Evolutionary conservation across 37 sponge, comb jelly and placozoan species (phyloP), one percentile per base, ranked within the genome.

Genomic region (Petrosia ficiformis): DNA sequence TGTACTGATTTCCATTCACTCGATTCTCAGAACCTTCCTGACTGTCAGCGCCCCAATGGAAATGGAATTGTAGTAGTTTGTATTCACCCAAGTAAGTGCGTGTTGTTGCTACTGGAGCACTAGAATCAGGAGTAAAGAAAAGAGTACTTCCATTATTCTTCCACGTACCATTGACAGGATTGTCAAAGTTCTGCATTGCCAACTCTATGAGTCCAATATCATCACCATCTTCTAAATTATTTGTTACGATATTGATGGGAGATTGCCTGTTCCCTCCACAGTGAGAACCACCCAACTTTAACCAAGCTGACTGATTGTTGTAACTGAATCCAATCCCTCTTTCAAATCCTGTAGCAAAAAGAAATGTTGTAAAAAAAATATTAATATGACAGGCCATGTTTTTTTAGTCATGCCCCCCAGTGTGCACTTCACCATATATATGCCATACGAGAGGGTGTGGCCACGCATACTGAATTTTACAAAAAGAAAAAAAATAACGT

Each of bases 231-330:
- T 16, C 28, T 31, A 48, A 70, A 24, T 75, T 3, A 1, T 16
- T 56, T 2, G 75, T 44, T 5, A 39, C 26, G n/a, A 83, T 83
- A 30, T 69, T 34, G 44, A 83, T 83, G 33, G 83, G 83, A 6
- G 83, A 83, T 32, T 76, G 70, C 6, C 69, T 67, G 41, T 19
- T 37, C 41, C 77, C 60, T 8, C 34, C 42, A 57, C 66, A 67
- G 42, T 4, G 1, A 2, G 60, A 71, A 3, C 59, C 67, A 3
- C 22, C 5, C 1, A 81, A 37, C 5, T 32, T 40, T 0, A 3
- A 19, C 87, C 87, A 87, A 4, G 48, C 77, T 26, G 40, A 30
- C 60, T 76, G 87, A 33, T 76, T 28, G 42, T 63, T 57, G 43
- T 87, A 87, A 43, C 42, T 39, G 61, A 59, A 80, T 1, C 44